Evolutionary conservation across 2,113 vertebrate genomes (phyloP), one percentile per base, ranked within the genome.

Genomic region (Anhinga rufa): DNA sequence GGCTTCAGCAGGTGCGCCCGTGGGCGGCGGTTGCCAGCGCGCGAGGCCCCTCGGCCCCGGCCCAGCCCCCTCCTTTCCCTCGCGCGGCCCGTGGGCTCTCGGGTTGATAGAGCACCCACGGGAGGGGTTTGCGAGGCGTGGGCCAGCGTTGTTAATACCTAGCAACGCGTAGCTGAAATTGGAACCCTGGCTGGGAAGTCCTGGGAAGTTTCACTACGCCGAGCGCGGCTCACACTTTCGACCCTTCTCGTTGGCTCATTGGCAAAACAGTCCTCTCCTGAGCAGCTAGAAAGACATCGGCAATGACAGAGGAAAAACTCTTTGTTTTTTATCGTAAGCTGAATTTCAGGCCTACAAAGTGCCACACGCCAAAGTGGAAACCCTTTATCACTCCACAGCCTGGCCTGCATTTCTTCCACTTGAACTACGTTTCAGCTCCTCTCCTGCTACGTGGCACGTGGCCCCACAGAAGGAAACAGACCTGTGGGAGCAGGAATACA

Each of bases 71-170:
- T 26, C 6, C 28, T 36, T 9, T 29, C 18, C 12, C 40, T n/a
- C 34, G 4, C 38, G 0, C 1, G 13, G 13, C 7, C 72, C 12
- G 0, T 11, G 36, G 26, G 68, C 29, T 9, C 17, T 14, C 9
- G 1, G 19, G 42, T 20, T 7, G 17, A 9, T 12, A 4, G 17
- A 36, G 61, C 2, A 2, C 4, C 10, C 32, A 7, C 55, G 17
- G 62, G 14, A 36, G 32, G 54, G 32, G 40, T 12, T 8, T 4
- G 40, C 62, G 0, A 2, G 4, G 14, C 8, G 40, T 5, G 0
- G 19, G 26, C 21, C 9, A 2, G 48, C 12, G 40, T 32, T 25
- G n/a, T 49, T 22, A 44, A 12, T 9, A 40, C 5, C 34, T 2
- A 14, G 62, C 48, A 54, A 18, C 12, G 36, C 71, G 1, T 5